phyloP scores from a whole-genome alignment of 2,888 invertebrate species.

The Crepidodera aurea region DNA sequence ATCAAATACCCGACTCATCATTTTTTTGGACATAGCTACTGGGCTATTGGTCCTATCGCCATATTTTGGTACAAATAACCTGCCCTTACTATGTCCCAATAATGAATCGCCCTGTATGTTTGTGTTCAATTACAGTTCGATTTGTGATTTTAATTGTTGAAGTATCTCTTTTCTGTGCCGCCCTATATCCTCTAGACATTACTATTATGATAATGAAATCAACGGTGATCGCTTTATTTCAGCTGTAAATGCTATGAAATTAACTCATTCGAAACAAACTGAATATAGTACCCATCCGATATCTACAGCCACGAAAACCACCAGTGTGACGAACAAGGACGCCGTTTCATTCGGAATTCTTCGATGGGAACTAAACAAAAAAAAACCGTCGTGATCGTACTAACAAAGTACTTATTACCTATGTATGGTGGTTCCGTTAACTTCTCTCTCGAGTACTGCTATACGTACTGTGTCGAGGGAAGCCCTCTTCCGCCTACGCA shows the following conservation, averaged over 20 bases:
- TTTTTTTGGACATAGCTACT: too few species aligned
- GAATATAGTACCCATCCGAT: background rate
- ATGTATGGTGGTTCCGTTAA: slow-evolving; percentile 2
- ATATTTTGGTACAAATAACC: too few species aligned
- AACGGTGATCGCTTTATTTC: too few species aligned
- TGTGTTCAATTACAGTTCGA: too few species aligned
- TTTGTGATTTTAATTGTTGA: too few species aligned
- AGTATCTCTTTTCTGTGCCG: too few species aligned
- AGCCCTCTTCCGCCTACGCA: slow-evolving; percentile 5
- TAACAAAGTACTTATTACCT: slow-evolving; percentile 2
- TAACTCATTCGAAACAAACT: background rate
- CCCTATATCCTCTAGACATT: too few species aligned
- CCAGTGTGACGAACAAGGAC: slow-evolving; percentile 2
- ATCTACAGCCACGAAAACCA: background rate
- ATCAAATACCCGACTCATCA: too few species aligned
- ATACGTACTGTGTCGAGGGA: background rate
- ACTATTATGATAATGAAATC: too few species aligned
- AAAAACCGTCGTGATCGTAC: slow-evolving; percentile 8
- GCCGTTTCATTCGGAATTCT: slow-evolving; percentile 4
- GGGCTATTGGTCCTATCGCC: too few species aligned
- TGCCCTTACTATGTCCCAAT: too few species aligned
- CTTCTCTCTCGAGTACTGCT: slow-evolving; percentile 10
- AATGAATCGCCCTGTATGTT: too few species aligned
- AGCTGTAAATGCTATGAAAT: background rate
- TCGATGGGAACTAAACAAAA: background rate